phyloP scores from a whole-genome alignment of 2,888 invertebrate genomes.

The Drosophila koepferae region DNA sequence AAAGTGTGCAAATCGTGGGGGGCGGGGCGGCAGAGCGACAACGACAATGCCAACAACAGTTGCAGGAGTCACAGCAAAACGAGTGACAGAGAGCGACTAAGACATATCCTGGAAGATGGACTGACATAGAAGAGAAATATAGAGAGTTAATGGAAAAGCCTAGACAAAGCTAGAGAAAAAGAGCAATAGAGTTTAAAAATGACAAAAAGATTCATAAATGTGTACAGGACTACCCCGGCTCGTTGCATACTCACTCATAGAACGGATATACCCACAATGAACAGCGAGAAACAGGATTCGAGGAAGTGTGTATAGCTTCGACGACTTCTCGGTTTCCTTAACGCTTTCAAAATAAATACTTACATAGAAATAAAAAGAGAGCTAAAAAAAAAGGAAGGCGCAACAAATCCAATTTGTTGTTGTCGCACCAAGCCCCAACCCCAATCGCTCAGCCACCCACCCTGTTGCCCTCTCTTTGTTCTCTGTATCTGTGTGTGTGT shows the following conservation, averaged over 20 bases:
- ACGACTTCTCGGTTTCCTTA: slow-evolving; percentile 67
- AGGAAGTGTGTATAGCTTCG: slow-evolving; percentile 24
- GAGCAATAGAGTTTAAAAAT: not conserved
- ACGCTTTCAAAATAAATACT: slow-evolving; percentile 65
- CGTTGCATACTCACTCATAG: not conserved
- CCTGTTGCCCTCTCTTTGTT: not conserved
- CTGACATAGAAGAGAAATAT: not conserved
- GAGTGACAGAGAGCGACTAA: not conserved
- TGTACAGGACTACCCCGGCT: rapidly evolving
- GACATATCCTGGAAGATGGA: not conserved
- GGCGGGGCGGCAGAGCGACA: slow-evolving; percentile 23
- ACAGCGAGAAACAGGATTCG: too few species aligned
- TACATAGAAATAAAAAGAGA: slow-evolving; percentile 51
- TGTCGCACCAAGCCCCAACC: slow-evolving; percentile 23
- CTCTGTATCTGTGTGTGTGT: not conserved
- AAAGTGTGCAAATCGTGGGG: slow-evolving; percentile 56
- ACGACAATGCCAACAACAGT: slow-evolving; percentile 42
- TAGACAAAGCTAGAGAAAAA: not conserved
- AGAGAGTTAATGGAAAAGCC: not conserved
- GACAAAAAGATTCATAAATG: not conserved
- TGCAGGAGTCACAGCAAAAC: slow-evolving; percentile 15
- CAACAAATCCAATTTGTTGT: slow-evolving; percentile 72
- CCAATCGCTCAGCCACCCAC: not conserved
- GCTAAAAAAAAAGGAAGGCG: slow-evolving; percentile 34
- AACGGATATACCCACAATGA: not conserved